Evolutionary conservation across 2,113 vertebrate genomes (phyloP).

Genomic region (Heterotis niloticus): DNA sequence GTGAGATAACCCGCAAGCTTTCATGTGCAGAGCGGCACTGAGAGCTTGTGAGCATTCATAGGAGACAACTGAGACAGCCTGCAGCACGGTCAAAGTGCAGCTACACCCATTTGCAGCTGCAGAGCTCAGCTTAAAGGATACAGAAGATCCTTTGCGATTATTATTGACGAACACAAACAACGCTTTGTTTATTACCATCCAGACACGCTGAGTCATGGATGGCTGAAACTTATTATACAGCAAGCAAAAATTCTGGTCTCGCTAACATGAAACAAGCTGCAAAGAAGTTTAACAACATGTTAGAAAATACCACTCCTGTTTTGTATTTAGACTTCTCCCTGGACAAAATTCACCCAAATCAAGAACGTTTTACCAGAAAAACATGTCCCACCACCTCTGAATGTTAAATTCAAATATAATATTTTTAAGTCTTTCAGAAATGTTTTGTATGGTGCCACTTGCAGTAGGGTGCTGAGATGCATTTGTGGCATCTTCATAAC

Average conservation of each 20-base stretch:
- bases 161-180: conserved; percentile 13
- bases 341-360: neutral
- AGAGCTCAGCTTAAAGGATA: neutral
- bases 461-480: too few relatives aligned
- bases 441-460: too few relatives aligned
- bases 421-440: too few relatives aligned
- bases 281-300: conserved; percentile 23
- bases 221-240: neutral
- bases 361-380: neutral
- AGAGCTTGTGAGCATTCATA: neutral
- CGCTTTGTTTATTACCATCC: neutral
- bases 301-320: neutral
- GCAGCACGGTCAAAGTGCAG: too few relatives aligned
- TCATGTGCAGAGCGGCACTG: too few relatives aligned
- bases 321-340: conserved; percentile 3
- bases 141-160: neutral
- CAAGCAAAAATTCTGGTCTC: neutral
- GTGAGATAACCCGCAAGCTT: neutral
- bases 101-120: neutral
- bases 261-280: neutral
- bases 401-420: neutral
- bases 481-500: too few relatives aligned
- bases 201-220: conserved; percentile 8
- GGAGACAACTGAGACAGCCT: too few relatives aligned
- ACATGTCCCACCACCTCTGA: neutral